Evolutionary conservation across 2,113 vertebrate genomes (phyloP).

Genomic region (Boleophthalmus pectinirostris): DNA sequence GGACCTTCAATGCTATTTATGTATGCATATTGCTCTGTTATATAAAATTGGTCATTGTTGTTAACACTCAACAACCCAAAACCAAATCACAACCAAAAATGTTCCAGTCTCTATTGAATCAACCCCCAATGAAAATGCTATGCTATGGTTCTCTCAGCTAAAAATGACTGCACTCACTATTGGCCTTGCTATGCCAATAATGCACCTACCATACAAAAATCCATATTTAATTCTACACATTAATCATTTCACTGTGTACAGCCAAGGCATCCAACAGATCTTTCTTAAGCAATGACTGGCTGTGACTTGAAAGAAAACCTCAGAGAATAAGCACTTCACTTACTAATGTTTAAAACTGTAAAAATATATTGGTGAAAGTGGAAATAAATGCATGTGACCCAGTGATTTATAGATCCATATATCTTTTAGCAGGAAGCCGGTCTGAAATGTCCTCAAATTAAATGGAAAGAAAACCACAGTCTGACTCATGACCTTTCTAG

Average conservation of each 20-base stretch:
- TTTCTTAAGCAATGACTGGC: neutral
- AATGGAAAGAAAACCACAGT: constrained; percentile 10
- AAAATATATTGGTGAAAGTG: constrained; percentile 1
- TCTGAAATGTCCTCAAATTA: constrained; percentile 12
- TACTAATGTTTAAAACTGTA: neutral
- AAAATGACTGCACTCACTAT: neutral
- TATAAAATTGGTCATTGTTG: no score
- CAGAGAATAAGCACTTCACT: neutral
- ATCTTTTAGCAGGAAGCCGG: neutral
- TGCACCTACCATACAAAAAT: neutral
- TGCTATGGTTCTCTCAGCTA: neutral
- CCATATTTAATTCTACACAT: neutral
- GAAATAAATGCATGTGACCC: constrained; percentile 16
- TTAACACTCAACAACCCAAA: no score
- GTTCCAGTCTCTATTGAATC: neutral
- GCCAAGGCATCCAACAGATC: neutral
- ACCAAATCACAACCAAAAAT: neutral
- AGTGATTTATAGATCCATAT: constrained; percentile 19
- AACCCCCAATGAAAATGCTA: neutral
- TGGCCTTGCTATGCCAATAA: neutral
- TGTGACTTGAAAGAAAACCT: neutral
- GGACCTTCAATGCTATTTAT: neutral
- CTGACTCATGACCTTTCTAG: constrained; percentile 51
- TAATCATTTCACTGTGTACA: neutral
- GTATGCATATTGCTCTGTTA: neutral